These are phyloP conservation scores for Onychostruthus taczanowskii DNA, from an alignment of 2,113 vertebrate genomes.

Conservation along the genomic window DNA sequence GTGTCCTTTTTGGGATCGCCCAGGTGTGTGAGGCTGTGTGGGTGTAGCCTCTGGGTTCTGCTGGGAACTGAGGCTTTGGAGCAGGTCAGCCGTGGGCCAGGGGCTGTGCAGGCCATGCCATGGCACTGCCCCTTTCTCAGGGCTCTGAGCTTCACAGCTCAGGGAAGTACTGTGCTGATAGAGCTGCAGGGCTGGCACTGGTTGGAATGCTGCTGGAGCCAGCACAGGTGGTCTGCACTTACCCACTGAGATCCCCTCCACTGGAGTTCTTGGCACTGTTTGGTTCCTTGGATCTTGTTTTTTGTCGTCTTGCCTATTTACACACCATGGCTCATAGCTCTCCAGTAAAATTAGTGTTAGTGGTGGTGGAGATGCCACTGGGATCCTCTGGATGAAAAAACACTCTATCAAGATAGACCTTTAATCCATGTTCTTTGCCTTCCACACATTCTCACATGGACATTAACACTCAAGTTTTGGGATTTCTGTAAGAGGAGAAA, in stretches of 20 bases:
- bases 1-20: background rate
- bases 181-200: background rate
- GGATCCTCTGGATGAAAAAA: background rate
- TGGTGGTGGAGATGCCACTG: background rate
- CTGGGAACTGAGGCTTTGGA: background rate
- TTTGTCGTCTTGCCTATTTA: background rate
- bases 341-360: background rate
- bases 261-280: background rate
- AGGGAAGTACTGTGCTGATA: background rate
- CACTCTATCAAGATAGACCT: background rate
- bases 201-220: background rate
- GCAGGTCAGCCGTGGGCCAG: accelerated
- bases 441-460: background rate
- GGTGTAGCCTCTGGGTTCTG: background rate
- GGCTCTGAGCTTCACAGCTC: background rate
- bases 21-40: background rate
- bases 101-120: background rate
- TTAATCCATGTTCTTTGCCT: background rate
- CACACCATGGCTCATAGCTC: background rate
- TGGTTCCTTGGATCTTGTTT: background rate
- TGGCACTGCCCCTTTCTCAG: background rate
- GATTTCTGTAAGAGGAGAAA: background rate
- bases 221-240: background rate
- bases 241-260: background rate
- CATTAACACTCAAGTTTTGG: background rate